Evolutionary conservation across 2,888 invertebrate genomes (phyloP), one percentile per base, ranked within the genome.

Genomic region (Xylophagus ater): DNA sequence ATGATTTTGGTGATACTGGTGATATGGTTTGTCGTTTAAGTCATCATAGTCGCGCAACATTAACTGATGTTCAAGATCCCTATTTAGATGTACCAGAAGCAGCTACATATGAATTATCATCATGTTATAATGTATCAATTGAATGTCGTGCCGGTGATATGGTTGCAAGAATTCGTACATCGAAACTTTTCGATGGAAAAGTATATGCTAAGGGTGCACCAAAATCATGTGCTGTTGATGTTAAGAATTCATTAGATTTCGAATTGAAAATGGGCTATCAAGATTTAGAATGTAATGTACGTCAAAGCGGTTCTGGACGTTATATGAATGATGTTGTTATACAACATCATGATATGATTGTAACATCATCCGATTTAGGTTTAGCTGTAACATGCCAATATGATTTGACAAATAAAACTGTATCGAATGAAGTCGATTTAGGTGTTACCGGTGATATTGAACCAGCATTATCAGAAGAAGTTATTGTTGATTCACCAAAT

Each of bases 161-260:
- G 92, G 78, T 90, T 42, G 89, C 90, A 24, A 78, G 81, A 50
- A 89, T 92, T 57, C 85, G 86, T 65, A 92, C 92, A 40, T 88
- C 85, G 49, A 88, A 87, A 65, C 69, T 92, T 42, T 92, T 92
- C 69, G 87, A 87, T 60, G 92, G 92, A 49, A 92, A 92, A 68
- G 85, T 93, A 49, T 93, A 93, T 67, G 90, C 89, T 44, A 92
- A 92, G 64, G 88, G 89, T 45, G 86, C 88, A 50, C 92, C 92
- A 37, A 89, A 88, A 65, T 87, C 88, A 18, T 93, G 92, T 62
- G 83, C 90, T 26, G 78, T 83, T 48, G 89, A 92, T 60, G 84
- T 93, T 38, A 80, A 83, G 55, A 83, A 81, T 55, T 81, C 86
- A 46, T 68, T 92, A 44, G 88, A 90, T 65, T 93, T 93, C 60